Percentiles rank a stretch among this genome's conserved stretches.
Evolutionary conservation across 30 jellyfish, hydroid and myxozoan genomes (phyloP).

Genomic region (Aurelia sp.): DNA sequence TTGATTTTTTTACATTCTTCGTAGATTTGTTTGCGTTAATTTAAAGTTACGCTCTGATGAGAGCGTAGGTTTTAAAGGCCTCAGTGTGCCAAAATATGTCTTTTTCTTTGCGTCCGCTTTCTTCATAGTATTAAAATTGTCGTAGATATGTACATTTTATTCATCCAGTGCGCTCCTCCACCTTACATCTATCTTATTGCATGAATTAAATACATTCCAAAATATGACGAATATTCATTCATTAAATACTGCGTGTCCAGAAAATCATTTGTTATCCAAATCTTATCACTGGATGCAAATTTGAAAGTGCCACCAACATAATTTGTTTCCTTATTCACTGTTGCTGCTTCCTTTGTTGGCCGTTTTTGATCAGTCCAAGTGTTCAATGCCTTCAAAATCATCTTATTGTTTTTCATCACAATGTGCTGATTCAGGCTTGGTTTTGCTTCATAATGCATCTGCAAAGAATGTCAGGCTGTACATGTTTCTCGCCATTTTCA

Average conservation of each 20-base stretch:
- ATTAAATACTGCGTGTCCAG: neutral
- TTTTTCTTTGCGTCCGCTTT: too few species aligned
- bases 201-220: neutral
- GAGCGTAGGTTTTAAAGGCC: too few species aligned
- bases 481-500: too few species aligned
- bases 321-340: neutral
- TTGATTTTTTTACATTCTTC: too few species aligned
- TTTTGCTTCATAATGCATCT: neutral
- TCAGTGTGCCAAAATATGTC: too few species aligned
- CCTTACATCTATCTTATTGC: too few species aligned
- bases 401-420: neutral
- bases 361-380: neutral
- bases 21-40: too few species aligned
- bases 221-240: neutral
- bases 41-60: too few species aligned
- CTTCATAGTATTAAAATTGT: too few species aligned
- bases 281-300: neutral
- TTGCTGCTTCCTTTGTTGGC: neutral
- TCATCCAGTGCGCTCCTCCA: too few species aligned
- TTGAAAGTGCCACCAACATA: neutral
- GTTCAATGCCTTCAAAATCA: neutral
- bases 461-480: neutral
- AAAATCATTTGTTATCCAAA: constrained; percentile 6
- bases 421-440: neutral
- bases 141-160: too few species aligned